Percentiles rank a stretch among this genome's conserved stretches.
These are phyloP conservation scores for Caenorhabditis remanei DNA, from an alignment of 1,140 invertebrate genomes.

Conservation along the genomic window DNA sequence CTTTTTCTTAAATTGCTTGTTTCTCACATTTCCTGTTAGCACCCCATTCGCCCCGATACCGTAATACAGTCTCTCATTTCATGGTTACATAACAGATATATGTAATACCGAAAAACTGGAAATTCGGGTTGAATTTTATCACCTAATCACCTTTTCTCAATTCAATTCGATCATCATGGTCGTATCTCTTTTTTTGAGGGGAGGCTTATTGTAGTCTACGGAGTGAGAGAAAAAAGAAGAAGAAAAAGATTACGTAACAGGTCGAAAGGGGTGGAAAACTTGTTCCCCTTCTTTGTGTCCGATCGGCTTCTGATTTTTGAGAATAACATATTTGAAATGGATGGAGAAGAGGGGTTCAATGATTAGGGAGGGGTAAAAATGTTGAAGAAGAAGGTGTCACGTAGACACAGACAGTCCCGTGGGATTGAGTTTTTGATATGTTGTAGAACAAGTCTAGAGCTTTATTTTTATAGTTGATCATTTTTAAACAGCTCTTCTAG, in stretches of 20 bases:
- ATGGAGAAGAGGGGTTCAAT: constrained; percentile 13
- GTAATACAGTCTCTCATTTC: background rate
- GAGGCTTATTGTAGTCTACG: background rate
- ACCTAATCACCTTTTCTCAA: constrained; percentile 28
- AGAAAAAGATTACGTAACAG: constrained; percentile 44
- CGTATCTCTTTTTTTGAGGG: background rate
- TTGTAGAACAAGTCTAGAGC: no score
- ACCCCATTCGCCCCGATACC: background rate
- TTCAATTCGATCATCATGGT: background rate
- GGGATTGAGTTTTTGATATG: no score
- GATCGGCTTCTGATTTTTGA: constrained; percentile 23
- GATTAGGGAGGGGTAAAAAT: background rate
- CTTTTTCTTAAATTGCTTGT: background rate
- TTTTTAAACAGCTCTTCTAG: no score
- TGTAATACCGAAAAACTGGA: constrained; percentile 5
- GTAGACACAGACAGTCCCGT: no score
- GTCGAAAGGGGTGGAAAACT: constrained; percentile 1
- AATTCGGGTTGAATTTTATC: constrained; percentile 29
- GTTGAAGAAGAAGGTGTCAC: no score
- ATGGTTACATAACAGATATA: constrained; percentile 20
- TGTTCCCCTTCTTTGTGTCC: background rate
- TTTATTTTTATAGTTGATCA: no score
- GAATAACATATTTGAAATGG: constrained; percentile 12
- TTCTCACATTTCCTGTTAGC: constrained; percentile 42
- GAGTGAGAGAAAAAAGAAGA: background rate